These are phyloP conservation scores for Platypus cylindrus DNA, from an alignment of 2,888 invertebrate genomes.

Conservation along the genomic window DNA sequence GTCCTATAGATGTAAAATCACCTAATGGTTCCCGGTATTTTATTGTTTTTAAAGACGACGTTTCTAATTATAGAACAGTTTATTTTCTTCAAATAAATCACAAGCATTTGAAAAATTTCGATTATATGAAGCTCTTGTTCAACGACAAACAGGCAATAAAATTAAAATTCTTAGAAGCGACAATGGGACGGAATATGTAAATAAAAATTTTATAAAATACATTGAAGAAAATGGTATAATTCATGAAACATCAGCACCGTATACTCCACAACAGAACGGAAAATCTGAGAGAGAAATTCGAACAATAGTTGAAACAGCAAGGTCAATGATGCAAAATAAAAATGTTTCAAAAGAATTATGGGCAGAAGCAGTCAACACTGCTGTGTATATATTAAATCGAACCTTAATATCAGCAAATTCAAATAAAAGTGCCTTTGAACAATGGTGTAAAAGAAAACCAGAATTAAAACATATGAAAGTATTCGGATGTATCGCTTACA, in stretches of 20 bases:
- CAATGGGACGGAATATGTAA: constrained; percentile 3
- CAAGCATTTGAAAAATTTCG: not conserved
- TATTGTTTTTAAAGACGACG: not conserved
- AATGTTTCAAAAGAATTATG: constrained; percentile 19
- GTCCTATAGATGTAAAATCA: constrained; percentile 1
- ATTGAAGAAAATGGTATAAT: constrained; percentile 1
- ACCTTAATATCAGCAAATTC: constrained; percentile 4
- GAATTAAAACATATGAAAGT: constrained; percentile 17
- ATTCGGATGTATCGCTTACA: constrained; percentile 20
- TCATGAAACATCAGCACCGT: constrained; percentile 10
- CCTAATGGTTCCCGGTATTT: not conserved
- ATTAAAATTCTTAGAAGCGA: constrained; percentile 2
- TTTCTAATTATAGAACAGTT: not conserved
- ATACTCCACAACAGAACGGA: constrained; percentile 17
- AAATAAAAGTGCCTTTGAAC: too few relatives aligned
- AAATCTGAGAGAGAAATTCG: constrained; percentile 19
- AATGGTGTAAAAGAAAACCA: constrained; percentile 18
- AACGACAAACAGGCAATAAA: not conserved
- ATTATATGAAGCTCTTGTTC: not conserved
- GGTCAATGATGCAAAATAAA: constrained; percentile 21
- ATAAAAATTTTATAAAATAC: not conserved
- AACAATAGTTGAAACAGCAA: constrained; percentile 21
- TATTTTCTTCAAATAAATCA: constrained; percentile 4
- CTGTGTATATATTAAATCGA: constrained; percentile 20
- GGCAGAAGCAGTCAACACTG: constrained; percentile 21